Conservation (phyloP, 2,113 vertebrate species). For the Salvelinus sp. region DNA sequence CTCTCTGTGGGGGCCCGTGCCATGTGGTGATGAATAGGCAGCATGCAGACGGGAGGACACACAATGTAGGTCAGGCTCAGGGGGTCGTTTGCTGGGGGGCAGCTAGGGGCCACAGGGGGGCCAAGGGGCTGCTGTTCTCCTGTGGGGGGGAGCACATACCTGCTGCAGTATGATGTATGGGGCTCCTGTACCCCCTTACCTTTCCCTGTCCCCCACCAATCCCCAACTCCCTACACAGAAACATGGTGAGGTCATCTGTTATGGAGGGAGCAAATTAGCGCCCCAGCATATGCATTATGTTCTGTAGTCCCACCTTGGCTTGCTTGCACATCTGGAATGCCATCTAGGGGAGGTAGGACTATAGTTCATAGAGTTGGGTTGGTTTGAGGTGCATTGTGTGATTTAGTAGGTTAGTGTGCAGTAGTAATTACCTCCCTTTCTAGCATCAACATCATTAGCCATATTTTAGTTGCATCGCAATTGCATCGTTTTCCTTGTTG, state of each 20-base stretch:
- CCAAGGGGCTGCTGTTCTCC: conserved; percentile 33
- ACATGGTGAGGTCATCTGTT: conserved; percentile 67
- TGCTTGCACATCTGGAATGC: conserved; percentile 52
- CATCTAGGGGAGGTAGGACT: conserved; percentile 29
- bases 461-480: too few species aligned
- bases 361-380: conserved; percentile 38
- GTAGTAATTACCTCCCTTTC: too few species aligned
- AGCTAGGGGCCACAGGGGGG: conserved; percentile 2
- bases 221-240: conserved; percentile 7
- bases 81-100: conserved; percentile 47
- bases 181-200: conserved; percentile 41
- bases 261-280: conserved; percentile 33
- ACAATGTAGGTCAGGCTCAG: conserved; percentile 72
- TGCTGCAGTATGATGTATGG: conserved; percentile 64
- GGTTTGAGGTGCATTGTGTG: neutral
- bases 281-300: conserved; percentile 62
- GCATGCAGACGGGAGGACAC: conserved; percentile 64
- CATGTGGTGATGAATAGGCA: conserved; percentile 75
- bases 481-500: too few species aligned
- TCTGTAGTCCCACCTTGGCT: conserved; percentile 46
- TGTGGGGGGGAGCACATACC: conserved; percentile 37
- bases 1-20: conserved; percentile 57
- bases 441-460: too few species aligned
- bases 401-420: too few species aligned
- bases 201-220: conserved; percentile 18